Base-by-base conservation (phyloP, 2,888 invertebrate genomes). In the Monochamus alternatus region DNA sequence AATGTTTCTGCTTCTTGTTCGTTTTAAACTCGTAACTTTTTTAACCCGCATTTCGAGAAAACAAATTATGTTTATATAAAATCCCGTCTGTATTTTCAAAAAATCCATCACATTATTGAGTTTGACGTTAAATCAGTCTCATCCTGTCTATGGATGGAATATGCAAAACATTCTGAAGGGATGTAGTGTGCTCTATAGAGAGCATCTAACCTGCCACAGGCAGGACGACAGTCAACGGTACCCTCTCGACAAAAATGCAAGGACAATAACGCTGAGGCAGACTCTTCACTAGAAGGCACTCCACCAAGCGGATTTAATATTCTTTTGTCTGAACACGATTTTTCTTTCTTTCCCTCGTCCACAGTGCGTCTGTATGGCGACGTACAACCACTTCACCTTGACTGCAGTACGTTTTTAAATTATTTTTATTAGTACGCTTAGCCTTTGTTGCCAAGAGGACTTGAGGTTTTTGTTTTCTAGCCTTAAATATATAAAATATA, bases 281-380 rank as follows among this genome's bases (percentile, higher is more conserved):
- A 55, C 77, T 83, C 86, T 86, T 85, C 85, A 85, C 81, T 75
- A 78, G 81, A 51, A 77, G 73, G 52, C 77, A 83, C 87, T 86
- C 85, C 85, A 86, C 81, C 77, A 78, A 81, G 84, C 85, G 85
- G 85, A 86, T 87, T 86, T 85, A 83, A 83, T 82, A 85, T 84
- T 85, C 86, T 84, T 85, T 87, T 86, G 86, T 87, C 81, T 82
- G 84, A 84, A 84, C 86, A 85, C 83, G 86, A 85, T 84, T 83
- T 83, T 81, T 83, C 80, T 81, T 82, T 83, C 80, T 85, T 84
- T 82, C 81, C 71, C 31, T 14, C 63, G 31, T 58, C 60, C 66
- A 44, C 73, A 51, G 14, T 59, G 58, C 65, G 47, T 58, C 66
- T 59, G 58, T 60, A 47, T 58, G 32, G 59, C 47, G 30, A 66